A percentile compares a stretch with the other conserved stretches of the same genome.
Conservation (phyloP, 2,113 vertebrate species). For the Calidris pugnax region DNA sequence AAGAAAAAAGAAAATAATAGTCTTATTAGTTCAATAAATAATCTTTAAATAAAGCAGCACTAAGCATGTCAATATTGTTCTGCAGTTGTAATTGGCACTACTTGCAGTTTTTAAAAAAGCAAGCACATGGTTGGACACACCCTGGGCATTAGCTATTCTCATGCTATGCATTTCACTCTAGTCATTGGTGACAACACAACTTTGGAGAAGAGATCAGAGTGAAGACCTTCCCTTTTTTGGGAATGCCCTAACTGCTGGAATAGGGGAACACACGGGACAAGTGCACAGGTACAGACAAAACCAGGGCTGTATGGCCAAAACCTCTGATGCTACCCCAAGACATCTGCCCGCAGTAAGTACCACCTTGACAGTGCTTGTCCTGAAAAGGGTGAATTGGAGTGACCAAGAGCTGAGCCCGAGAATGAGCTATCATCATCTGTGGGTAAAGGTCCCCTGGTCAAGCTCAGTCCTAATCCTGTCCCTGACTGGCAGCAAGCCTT, state of each 20-base stretch:
- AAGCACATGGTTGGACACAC: neutral
- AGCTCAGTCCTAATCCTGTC: neutral
- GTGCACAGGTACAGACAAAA: neutral
- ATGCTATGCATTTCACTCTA: neutral
- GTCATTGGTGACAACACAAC: neutral
- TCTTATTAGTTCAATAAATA: neutral
- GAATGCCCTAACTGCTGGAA: neutral
- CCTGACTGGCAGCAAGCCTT: neutral
- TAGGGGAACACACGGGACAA: neutral
- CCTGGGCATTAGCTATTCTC: neutral
- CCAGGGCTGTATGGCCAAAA: neutral
- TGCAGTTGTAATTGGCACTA: neutral
- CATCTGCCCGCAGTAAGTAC: fast-evolving
- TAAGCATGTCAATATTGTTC: neutral
- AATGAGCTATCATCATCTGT: neutral
- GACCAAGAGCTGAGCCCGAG: neutral
- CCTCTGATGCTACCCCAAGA: neutral
- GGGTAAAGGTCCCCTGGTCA: neutral
- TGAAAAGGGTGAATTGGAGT: neutral
- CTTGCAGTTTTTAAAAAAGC: neutral
- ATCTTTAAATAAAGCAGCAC: neutral
- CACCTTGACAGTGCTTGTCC: neutral
- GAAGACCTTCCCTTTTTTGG: neutral
- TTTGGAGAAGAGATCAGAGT: neutral
- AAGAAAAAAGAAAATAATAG: neutral